phyloP scores from a whole-genome alignment of 2,113 vertebrate genomes.

The Rallus limicola region DNA sequence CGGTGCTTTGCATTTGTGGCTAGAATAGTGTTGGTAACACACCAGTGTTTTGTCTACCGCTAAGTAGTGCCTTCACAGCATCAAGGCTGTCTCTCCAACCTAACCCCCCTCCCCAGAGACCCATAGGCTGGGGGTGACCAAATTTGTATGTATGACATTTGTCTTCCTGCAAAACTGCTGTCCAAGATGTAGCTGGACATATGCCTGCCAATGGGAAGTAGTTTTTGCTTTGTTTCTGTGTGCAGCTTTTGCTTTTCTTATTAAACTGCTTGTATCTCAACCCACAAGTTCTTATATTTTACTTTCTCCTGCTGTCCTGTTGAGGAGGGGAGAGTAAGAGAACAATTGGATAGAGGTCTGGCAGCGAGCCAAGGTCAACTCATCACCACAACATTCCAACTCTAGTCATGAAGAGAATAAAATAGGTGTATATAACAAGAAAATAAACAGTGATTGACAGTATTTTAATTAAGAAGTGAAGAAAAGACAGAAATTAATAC shows the following conservation, averaged over 20 bases:
- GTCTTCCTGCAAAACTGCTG: not conserved
- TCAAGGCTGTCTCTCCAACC: not conserved
- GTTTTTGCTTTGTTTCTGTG: not conserved
- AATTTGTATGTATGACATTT: not conserved
- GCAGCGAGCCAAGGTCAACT: not conserved
- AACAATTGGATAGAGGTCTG: not conserved
- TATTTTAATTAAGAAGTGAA: not conserved
- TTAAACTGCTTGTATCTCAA: not conserved
- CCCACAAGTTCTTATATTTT: not conserved
- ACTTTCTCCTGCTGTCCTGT: not conserved
- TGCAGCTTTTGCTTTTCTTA: not conserved
- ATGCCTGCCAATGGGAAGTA: not conserved
- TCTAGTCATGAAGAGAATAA: not conserved
- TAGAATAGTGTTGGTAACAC: not conserved
- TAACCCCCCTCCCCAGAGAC: fast-evolving
- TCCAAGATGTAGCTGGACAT: not conserved
- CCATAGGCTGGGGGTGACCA: not conserved
- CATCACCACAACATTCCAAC: not conserved
- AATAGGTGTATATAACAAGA: not conserved
- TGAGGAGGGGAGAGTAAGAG: not conserved
- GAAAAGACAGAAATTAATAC: not conserved
- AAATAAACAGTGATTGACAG: not conserved
- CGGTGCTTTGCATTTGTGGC: not conserved
- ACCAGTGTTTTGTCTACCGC: not conserved
- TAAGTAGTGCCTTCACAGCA: not conserved